Evolutionary conservation across 1,140 invertebrate species (phyloP).

Genomic region (Megalopta genalis): DNA sequence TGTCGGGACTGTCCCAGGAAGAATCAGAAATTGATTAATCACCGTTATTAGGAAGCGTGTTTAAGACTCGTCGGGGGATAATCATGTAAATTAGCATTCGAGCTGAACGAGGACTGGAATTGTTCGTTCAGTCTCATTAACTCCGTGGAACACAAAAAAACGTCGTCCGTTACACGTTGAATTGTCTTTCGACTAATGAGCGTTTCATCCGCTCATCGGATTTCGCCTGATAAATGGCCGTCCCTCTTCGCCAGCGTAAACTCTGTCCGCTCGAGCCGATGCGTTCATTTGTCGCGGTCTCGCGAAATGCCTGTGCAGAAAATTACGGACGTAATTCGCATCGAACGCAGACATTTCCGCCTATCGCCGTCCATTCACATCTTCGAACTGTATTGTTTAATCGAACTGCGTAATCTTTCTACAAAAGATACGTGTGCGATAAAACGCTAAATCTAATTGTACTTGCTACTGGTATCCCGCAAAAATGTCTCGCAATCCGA

Average conservation of each 20-base stretch:
- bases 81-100: constrained; percentile 31
- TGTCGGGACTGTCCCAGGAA: neutral
- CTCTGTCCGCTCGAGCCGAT: constrained; percentile 20
- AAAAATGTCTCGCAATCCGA: too few relatives aligned
- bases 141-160: neutral
- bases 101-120: neutral
- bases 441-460: too few relatives aligned
- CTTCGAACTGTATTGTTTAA: too few relatives aligned
- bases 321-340: neutral
- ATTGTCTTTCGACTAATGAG: constrained; percentile 43
- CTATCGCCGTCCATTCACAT: neutral
- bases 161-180: neutral
- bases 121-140: neutral
- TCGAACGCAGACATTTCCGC: neutral
- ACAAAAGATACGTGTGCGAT: too few relatives aligned
- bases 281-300: constrained; percentile 27
- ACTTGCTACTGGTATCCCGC: too few relatives aligned
- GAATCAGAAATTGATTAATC: neutral
- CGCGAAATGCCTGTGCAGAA: neutral
- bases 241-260: constrained; percentile 10
- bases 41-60: neutral
- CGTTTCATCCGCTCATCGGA: constrained; percentile 41
- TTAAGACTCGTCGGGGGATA: neutral
- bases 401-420: too few relatives aligned
- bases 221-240: constrained; percentile 32